Base-by-base conservation (phyloP, 35 echinoderm and acorn worm species). In the Acanthaster planci region DNA sequence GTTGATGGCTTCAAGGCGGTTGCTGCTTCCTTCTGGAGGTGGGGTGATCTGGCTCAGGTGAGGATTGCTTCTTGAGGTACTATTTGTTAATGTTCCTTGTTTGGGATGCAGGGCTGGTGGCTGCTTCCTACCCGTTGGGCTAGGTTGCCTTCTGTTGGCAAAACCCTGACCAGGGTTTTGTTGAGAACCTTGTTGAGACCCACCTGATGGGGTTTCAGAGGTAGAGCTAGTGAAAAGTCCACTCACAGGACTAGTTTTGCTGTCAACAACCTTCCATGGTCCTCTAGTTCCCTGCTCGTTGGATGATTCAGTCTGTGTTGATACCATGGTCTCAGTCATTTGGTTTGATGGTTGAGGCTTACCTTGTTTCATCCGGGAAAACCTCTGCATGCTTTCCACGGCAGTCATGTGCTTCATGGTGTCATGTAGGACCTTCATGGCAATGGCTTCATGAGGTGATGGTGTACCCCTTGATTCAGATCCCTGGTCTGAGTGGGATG, bases 331-430 rank as follows among this genome's bases (percentile, higher is more conserved):
- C 47, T 80, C 87, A 17, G 75, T 79, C 5, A 54, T 67, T 10
- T 60, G 87, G 2, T 40, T 67, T 29, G 58, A 60, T 31, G 78
- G 80, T 7, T 84, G 64, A 26, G 64, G 64, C 34, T 40, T 81
- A 17, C 54, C 80, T 36, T 89, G 86, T 54, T 88, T 80, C 31
- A 87, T 22, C 18, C 67, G 57, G 52, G 84, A 52, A 40, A 77
- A 59, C 56, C 82, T 77, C 83, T 99, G 96, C 96, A 99, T 99
- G 36, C 78, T 87, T 68, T 99, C 92, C 18, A 99, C 96, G 35
- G 96, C 96, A 36, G 85, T 93, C 96, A 99, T 99, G 52, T 99
- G 96, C 44, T 89, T 77, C 76, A 91, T 91, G 8, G 96, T 99
- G 51, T 99, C 92, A 7, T 89, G 84, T 18, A 99, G 84, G 7